These are phyloP conservation scores for Deilephila elpenor DNA, from an alignment of 2,888 invertebrate species.

Conservation along the genomic window DNA sequence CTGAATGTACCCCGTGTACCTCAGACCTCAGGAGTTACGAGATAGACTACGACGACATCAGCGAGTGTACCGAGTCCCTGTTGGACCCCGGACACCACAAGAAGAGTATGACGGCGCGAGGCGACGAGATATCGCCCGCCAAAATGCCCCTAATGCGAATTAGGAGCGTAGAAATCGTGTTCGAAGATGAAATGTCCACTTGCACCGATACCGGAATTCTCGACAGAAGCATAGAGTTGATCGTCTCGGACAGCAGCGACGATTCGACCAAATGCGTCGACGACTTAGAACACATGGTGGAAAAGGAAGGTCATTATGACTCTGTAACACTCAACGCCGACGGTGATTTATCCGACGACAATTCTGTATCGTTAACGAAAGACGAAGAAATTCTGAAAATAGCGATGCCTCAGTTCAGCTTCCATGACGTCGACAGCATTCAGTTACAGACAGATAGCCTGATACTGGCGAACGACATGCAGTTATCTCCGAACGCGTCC, in stretches of 20 bases:
- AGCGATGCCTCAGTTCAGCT: constrained; percentile 46
- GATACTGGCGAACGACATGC: constrained; percentile 57
- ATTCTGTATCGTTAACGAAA: constrained; percentile 59
- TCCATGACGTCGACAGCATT: constrained; percentile 49
- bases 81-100: constrained; percentile 58
- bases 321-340: constrained; percentile 75
- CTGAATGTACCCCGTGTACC: constrained; percentile 72
- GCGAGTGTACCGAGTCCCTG: constrained; percentile 71
- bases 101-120: constrained; percentile 66
- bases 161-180: constrained; percentile 78
- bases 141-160: constrained; percentile 80
- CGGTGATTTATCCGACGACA: constrained; percentile 72
- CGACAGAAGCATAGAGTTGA: constrained; percentile 69
- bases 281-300: constrained; percentile 68
- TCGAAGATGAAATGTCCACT: constrained; percentile 78
- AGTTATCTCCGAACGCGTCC: constrained; percentile 66
- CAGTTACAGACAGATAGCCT: constrained; percentile 57
- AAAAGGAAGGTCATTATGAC: constrained; percentile 61
- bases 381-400: constrained; percentile 51
- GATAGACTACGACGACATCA: constrained; percentile 78
- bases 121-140: constrained; percentile 74
- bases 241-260: constrained; percentile 72
- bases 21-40: constrained; percentile 75
- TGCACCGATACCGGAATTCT: constrained; percentile 71
- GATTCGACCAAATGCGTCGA: constrained; percentile 79